Base-by-base conservation (phyloP, 2,888 invertebrate genomes). In the Pollenia labialis region DNA sequence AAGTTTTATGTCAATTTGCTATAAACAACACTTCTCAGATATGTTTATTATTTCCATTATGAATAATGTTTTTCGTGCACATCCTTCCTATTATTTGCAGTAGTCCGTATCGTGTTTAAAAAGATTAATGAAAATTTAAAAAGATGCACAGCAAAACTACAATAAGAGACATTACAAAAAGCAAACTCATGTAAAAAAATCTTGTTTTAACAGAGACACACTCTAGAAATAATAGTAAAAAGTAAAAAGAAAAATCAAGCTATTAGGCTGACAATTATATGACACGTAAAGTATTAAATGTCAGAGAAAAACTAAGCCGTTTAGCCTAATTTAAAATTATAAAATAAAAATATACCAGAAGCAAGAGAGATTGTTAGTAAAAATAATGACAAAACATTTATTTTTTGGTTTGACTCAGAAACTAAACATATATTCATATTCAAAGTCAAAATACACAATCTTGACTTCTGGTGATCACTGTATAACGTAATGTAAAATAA, bases 191-290 rank as follows among this genome's bases (percentile, higher is more conserved):
- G 1, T 1, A 11, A 62, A 42, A 44, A 44, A 62, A 62, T 10
- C 44, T 10, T 10, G 44, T 16, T 62, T 62, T 16, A 16, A 44
- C 16, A 62, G 44, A 42, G 44, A 44, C n/a, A 18, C 62, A 62
- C 62, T 42, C 16, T 62, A 62, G 11, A 62, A 62, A 62, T 16
- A 62, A 44, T 16, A 44, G 46, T 48, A n/a, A 48, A 44, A 44
- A 44, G 46, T 48, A n/a, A 48, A 18, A 68, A 23, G 48, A 50
- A 48, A 23, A 23, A 48, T 48, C 48, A 14, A 8, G 48, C 14
- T 10, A 66, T 23, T 66, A 46, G 32, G 46, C 66, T 48, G 48
- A 68, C 66, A 68, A 68, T 14, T 23, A 68, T 48, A 68, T 68
- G 48, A 68, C 48, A 50, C 50, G 12, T 8, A 68, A 44, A 11